Evolutionary conservation across 1,140 invertebrate species (phyloP).

Genomic region (Zaprionus vittiger): DNA sequence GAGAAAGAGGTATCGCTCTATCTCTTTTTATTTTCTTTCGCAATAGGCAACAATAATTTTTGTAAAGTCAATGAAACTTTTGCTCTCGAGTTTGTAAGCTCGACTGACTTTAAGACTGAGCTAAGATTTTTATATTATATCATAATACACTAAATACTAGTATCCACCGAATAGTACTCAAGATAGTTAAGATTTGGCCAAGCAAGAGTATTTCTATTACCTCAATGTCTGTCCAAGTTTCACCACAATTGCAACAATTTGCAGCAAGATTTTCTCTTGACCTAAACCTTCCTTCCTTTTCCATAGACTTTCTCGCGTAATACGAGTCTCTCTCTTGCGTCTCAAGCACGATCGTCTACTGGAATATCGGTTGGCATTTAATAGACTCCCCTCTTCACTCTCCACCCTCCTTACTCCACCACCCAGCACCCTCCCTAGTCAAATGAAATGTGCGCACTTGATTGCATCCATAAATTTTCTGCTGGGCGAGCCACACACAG

Average conservation of each 20-base stretch:
- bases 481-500: constrained; percentile 52
- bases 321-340: not conserved
- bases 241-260: not conserved
- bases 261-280: not conserved
- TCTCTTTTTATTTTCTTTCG: not conserved
- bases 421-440: constrained; percentile 15
- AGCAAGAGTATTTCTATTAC: not conserved
- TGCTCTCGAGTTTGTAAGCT: no score
- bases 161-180: not conserved
- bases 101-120: no score
- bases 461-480: constrained; percentile 67
- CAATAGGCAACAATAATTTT: no score
- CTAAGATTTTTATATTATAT: no score
- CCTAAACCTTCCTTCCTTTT: not conserved
- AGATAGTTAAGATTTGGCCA: not conserved
- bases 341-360: not conserved
- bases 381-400: not conserved
- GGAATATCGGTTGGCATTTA: constrained; percentile 9
- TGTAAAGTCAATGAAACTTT: no score
- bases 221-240: not conserved
- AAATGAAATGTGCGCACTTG: constrained; percentile 67
- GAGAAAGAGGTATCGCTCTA: not conserved
- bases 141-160: not conserved
- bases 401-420: not conserved
- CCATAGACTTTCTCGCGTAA: not conserved